Percentiles rank a stretch among this genome's conserved stretches.
Conservation (phyloP, 2,113 vertebrate genomes). For the Pelobates fuscus region DNA sequence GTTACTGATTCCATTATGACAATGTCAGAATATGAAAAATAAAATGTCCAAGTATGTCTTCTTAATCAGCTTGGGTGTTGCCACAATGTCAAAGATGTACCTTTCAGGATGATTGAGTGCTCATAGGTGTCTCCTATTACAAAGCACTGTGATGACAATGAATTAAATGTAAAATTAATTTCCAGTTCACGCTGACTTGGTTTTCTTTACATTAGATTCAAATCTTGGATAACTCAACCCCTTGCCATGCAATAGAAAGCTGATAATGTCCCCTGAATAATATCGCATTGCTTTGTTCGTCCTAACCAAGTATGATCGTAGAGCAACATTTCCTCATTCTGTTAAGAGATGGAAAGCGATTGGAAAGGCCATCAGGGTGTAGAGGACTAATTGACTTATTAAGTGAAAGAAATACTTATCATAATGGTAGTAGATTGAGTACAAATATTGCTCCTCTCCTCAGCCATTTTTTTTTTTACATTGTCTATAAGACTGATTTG, state of each 20-base stretch:
- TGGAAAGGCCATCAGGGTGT: constrained; percentile 14
- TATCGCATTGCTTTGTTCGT: not conserved
- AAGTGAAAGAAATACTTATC: constrained; percentile 21
- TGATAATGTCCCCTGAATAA: not conserved
- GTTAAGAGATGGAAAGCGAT: constrained; percentile 19
- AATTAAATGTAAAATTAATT: constrained; percentile 12
- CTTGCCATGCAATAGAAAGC: not conserved
- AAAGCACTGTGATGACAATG: constrained; percentile 6
- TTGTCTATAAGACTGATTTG: constrained; percentile 57
- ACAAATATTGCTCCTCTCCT: constrained; percentile 56
- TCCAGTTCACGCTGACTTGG: not conserved
- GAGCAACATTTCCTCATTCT: constrained; percentile 11
- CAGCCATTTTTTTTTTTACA: constrained; percentile 32
- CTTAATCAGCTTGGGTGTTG: not conserved
- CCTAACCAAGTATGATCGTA: constrained; percentile 9
- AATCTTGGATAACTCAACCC: not conserved
- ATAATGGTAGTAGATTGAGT: constrained; percentile 31
- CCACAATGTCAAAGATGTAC: constrained; percentile 25
- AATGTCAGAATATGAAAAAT: constrained; percentile 26
- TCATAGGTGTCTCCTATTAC: constrained; percentile 4
- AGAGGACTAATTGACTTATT: constrained; percentile 18
- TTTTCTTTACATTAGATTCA: not conserved
- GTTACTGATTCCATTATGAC: constrained; percentile 9
- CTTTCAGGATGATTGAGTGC: constrained; percentile 7
- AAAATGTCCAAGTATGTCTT: constrained; percentile 13